phyloP scores from a whole-genome alignment of 2,797 vertebrate genomes.

The Characodon lateralis region DNA sequence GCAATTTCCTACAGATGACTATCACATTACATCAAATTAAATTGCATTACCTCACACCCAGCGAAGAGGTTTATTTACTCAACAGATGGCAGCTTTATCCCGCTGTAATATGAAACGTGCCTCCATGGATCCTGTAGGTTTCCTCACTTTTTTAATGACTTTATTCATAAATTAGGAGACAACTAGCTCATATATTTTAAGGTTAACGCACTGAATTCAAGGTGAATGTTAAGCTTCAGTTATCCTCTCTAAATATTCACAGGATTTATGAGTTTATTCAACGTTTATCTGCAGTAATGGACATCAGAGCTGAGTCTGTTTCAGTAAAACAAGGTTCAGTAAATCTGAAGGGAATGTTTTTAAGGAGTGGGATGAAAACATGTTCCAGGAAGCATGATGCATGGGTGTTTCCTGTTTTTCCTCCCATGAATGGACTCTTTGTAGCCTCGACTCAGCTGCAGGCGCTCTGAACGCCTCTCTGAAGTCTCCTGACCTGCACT shows the following conservation, averaged over 20 bases:
- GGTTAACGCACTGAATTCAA: constrained; percentile 11
- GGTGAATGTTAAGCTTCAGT: constrained; percentile 16
- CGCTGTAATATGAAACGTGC: constrained; percentile 50
- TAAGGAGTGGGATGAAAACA: neutral
- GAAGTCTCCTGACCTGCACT: constrained; percentile 41
- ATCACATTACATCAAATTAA: constrained; percentile 73
- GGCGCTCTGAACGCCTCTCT: constrained; percentile 20
- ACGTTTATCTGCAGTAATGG: neutral
- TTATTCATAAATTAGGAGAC: constrained; percentile 27
- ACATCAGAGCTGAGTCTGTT: neutral
- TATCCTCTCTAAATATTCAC: neutral
- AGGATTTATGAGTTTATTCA: neutral
- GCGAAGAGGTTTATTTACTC: constrained; percentile 66
- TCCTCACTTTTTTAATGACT: constrained; percentile 38
- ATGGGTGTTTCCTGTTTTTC: constrained; percentile 49
- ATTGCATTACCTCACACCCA: constrained; percentile 67
- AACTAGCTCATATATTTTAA: constrained; percentile 14
- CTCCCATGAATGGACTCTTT: constrained; percentile 52
- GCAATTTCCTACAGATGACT: constrained; percentile 78
- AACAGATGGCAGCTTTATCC: constrained; percentile 63
- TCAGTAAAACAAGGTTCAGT: neutral
- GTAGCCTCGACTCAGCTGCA: constrained; percentile 27
- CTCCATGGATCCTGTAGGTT: constrained; percentile 43
- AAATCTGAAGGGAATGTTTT: neutral
- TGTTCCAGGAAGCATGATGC: constrained; percentile 41